A percentile compares a stretch with the other conserved stretches of the same genome.
Evolutionary conservation across 2,113 vertebrate species (phyloP).

Genomic region (Lepisosteus osseus): DNA sequence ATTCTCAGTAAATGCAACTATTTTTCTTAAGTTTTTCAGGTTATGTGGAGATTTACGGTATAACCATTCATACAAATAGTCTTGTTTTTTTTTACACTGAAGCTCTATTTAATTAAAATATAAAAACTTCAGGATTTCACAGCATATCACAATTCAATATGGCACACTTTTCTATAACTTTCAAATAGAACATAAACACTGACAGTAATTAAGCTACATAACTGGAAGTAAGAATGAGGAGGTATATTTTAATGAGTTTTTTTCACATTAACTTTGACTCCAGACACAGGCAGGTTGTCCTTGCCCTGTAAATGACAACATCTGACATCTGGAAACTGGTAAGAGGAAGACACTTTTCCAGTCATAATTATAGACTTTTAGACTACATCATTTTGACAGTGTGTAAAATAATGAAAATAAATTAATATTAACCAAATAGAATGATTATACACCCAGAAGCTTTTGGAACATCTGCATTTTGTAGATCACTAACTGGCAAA

Average conservation of each 20-base stretch:
- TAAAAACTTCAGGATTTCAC: conserved; percentile 12
- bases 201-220: conserved; percentile 40
- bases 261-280: conserved; percentile 12
- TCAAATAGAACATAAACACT: conserved; percentile 31
- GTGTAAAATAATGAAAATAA: conserved; percentile 5
- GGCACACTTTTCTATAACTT: conserved; percentile 21
- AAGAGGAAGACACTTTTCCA: not conserved
- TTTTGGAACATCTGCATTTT: not conserved
- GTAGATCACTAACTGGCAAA: not conserved
- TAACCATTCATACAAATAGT: not conserved
- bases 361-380: too few species aligned
- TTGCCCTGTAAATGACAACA: conserved; percentile 14
- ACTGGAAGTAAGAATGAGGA: conserved; percentile 36
- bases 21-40: too few species aligned
- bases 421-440: not conserved
- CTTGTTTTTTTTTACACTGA: not conserved
- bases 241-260: conserved; percentile 40
- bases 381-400: too few species aligned
- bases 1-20: too few species aligned
- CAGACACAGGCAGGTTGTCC: conserved; percentile 3
- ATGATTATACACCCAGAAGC: not conserved
- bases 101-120: conserved; percentile 29
- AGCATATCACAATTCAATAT: conserved; percentile 49
- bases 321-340: conserved; percentile 11
- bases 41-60: too few species aligned